Base-by-base conservation (phyloP, 2,113 vertebrate species). In the Parus major region DNA sequence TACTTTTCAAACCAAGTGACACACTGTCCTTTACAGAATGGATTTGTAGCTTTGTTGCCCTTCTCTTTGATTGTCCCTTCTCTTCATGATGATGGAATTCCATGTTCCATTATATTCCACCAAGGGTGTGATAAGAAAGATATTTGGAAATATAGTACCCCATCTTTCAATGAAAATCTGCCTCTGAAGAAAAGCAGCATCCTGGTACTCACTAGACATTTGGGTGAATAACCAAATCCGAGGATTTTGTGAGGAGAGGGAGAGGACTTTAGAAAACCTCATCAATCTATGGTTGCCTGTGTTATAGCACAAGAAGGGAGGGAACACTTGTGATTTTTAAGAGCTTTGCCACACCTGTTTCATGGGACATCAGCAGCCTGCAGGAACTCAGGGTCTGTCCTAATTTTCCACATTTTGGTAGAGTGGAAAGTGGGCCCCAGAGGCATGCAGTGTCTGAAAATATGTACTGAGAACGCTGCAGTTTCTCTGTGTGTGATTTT, bases 381-480 rank as follows among this genome's bases (percentile, higher is more conserved):
- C 33, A 84, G 33, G 23, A 78, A 7, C 29, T 75, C 21, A 4
- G 42, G 49, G 5, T 88, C 19, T 10, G 10, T 25, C 25, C 31
- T 75, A 29, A 47, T 86, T 80, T 68, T n/a, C 9, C 10, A 8
- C 1, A 25, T 66, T 88, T 61, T 82, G 46, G 27, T 69, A 49
- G 20, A 25, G 19, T 23, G 29, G 16, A 73, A 56, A 16, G 18
- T 33, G 12, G 20, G 23, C 17, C 33, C 10, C 55, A 49, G 0
- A 19, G 53, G 5, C 15, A 15, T 7, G 10, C 9, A 16, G 29
- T 15, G 21, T 49, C 77, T 65, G 24, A 22, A 61, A 5, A 52
- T 72, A 15, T 1, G 2, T 64, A 5, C 35, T 33, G 35, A 82
- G 47, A n/a, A 15, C 0, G 4, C n/a, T 81, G n/a, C 17, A 50